These are phyloP conservation scores for Phycodurus eques DNA, from an alignment of 2,113 vertebrate species.

Conservation along the genomic window DNA sequence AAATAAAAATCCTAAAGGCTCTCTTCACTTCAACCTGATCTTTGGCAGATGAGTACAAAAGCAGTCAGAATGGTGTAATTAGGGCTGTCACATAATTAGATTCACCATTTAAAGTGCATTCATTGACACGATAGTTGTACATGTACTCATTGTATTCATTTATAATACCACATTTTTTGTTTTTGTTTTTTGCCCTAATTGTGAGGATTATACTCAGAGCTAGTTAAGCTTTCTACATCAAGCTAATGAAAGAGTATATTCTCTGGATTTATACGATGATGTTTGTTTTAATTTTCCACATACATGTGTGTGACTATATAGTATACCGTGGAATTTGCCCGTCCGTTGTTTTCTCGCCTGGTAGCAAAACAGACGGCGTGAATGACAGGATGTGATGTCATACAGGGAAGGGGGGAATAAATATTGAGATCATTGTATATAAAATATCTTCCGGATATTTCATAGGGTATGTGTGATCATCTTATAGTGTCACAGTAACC, in stretches of 20 bases:
- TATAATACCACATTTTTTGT: constrained; percentile 18
- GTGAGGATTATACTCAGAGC: constrained; percentile 34
- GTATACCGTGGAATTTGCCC: constrained; percentile 32
- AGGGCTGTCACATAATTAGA: constrained; percentile 44
- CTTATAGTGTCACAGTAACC: constrained; percentile 1
- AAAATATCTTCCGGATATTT: too few species aligned
- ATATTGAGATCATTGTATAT: constrained; percentile 60
- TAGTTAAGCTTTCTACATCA: constrained; percentile 46
- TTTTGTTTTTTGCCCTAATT: constrained; percentile 30
- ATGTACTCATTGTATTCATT: constrained; percentile 46
- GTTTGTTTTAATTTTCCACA: constrained; percentile 50
- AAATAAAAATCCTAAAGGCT: constrained; percentile 20
- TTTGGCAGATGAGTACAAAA: constrained; percentile 68
- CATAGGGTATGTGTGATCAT: constrained; percentile 10
- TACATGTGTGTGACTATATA: constrained; percentile 43
- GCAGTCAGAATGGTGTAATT: constrained; percentile 42
- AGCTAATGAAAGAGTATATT: constrained; percentile 52
- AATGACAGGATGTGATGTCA: constrained; percentile 44
- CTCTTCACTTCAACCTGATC: constrained; percentile 40
- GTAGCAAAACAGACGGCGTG: constrained; percentile 27
- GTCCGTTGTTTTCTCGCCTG: neutral
- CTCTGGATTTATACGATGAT: constrained; percentile 36
- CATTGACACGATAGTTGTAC: constrained; percentile 62
- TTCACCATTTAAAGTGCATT: constrained; percentile 69
- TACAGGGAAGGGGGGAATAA: constrained; percentile 40